Conservation (phyloP, 2,113 vertebrate species). For the Agelaius tricolor region DNA sequence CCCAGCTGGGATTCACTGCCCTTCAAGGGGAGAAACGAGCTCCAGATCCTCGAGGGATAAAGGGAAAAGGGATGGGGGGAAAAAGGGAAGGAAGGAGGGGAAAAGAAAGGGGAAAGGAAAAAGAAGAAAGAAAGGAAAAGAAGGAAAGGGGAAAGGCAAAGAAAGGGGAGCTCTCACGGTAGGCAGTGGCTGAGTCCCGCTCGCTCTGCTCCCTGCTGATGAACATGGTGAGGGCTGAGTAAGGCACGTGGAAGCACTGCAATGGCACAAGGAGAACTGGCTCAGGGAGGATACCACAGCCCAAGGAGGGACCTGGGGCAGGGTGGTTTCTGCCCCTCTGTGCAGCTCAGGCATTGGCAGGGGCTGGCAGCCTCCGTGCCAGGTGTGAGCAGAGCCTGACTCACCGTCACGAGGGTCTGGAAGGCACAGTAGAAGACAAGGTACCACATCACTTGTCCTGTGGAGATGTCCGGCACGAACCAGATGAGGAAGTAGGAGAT, state of each 20-base stretch:
- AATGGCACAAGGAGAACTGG: not conserved
- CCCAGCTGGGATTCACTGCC: not conserved
- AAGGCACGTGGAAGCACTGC: constrained; percentile 97
- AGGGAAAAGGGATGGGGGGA: not conserved
- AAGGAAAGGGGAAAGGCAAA: no score
- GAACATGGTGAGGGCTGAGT: constrained; percentile 97
- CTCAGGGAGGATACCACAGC: not conserved
- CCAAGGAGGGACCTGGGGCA: not conserved
- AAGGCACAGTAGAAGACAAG: constrained; percentile 95
- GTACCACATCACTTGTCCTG: constrained; percentile 87
- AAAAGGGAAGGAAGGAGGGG: no score
- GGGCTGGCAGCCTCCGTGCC: not conserved
- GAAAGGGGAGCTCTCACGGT: constrained; percentile 79
- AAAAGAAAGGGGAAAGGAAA: no score
- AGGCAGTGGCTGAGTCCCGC: constrained; percentile 92
- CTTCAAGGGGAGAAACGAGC: not conserved
- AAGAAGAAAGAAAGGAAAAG: no score
- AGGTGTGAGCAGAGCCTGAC: not conserved
- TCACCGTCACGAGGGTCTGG: constrained; percentile 93
- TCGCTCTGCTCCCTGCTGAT: constrained; percentile 93
- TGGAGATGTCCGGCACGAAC: constrained; percentile 88
- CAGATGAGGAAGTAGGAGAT: constrained; percentile 90
- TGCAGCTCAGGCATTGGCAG: not conserved
- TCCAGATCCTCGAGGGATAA: not conserved
- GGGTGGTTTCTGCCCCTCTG: not conserved